Base-by-base conservation (phyloP, 1,140 invertebrate species). In the Zaprionus vittiger region DNA sequence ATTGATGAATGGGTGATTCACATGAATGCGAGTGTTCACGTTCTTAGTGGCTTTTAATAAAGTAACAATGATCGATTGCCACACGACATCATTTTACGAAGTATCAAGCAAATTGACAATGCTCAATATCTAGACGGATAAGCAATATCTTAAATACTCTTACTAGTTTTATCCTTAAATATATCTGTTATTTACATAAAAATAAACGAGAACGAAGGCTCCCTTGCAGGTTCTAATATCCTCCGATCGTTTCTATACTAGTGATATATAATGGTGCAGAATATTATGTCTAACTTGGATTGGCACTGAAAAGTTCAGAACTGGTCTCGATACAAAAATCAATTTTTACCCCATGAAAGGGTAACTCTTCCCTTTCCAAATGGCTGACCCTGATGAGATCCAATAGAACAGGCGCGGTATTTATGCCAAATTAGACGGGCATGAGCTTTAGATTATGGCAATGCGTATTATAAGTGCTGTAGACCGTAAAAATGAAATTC, bases 401-500 rank as follows among this genome's bases (percentile, higher is more conserved):
- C 6, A 49, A 20, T 5, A 20, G 4, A 49, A 22, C 17, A 20
- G 17, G 7, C 20, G 7, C 47, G 7, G 17, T 49, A 11, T 49
- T 22, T 20, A 49, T 49, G 17, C 47, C 7, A 49, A 49, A 49
- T 49, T 12, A 22, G 5, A 49, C 47, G n/a, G 47, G 7, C 47
- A 49, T 22, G 47, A 26, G 37, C 34, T 62, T 28, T 47, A 47
- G 20, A 9, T 24, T 52, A 12, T 22, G 20, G 47, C 20, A 24
- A 41, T 38, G 17, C 12, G 20, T 24, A 20, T 26, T 14, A 28
- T 47, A 28, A n/a, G 24, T 22, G 20, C 24, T 24, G 22, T n/a
- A 62, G 60, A 62, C 14, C 60, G 22, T 62, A 38, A 62, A 62
- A 47, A 20, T 60, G 2, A 17, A 37, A 59, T 22, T 59, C 28